Conservation (phyloP, 1,140 invertebrate genomes). For the Protaetia brevitarsis region DNA sequence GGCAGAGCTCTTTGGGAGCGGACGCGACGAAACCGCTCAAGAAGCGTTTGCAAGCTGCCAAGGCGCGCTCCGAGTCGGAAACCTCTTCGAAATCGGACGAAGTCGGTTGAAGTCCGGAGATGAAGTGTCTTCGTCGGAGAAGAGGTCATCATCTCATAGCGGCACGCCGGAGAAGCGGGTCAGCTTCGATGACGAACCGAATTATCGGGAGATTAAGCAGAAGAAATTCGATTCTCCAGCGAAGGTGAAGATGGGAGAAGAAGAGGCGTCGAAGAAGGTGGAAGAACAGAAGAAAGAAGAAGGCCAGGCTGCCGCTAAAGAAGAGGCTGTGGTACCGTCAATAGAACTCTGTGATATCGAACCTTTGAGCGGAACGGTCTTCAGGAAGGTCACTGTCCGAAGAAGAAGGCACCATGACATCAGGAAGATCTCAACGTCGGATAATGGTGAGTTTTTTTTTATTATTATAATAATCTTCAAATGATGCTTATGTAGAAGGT, state of each 20-base stretch:
- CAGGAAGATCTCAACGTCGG: constrained; percentile 44
- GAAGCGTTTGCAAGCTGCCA: background rate
- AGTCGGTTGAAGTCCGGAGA: background rate
- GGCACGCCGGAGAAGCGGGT: constrained; percentile 33
- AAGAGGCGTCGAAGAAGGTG: background rate
- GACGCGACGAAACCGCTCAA: background rate
- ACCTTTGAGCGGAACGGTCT: constrained; percentile 49
- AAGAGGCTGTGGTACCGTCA: constrained; percentile 24
- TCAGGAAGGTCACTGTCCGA: constrained; percentile 52
- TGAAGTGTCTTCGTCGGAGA: no score
- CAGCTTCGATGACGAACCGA: constrained; percentile 33
- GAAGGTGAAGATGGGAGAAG: constrained; percentile 5
- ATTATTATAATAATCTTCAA: background rate
- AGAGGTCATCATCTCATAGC: background rate
- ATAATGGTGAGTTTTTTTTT: constrained; percentile 41
- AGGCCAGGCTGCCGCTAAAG: background rate
- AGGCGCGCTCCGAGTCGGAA: background rate
- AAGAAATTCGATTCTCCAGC: constrained; percentile 17
- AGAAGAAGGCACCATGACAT: constrained; percentile 46
- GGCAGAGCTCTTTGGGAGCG: background rate
- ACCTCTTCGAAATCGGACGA: background rate
- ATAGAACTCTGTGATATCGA: constrained; percentile 49
- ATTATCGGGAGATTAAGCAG: background rate
- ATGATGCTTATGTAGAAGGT: no score
- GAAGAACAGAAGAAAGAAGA: background rate